A percentile compares a stretch with the other conserved stretches of the same genome.
Evolutionary conservation across 1,140 invertebrate genomes (phyloP).

Genomic region (Eumeta japonica): DNA sequence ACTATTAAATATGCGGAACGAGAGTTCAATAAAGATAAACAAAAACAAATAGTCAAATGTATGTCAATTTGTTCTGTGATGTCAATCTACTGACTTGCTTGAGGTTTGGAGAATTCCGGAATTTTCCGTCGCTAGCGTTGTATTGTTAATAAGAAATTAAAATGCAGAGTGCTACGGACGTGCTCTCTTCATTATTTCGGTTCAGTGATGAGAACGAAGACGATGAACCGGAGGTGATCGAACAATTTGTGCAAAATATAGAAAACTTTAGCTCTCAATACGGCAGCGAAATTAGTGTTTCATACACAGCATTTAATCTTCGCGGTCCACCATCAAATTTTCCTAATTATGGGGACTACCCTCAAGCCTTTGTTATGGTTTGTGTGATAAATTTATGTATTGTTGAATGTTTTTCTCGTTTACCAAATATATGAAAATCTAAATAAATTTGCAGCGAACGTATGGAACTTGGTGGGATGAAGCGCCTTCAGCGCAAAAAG

Average conservation of each 20-base stretch:
- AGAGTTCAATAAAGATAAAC: no score
- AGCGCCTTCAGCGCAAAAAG: slow-evolving; percentile 66
- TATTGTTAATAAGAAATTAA: no score
- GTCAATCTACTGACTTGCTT: no score
- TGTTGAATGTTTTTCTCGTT: slow-evolving; percentile 6
- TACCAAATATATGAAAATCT: neutral
- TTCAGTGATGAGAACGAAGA: slow-evolving; percentile 29
- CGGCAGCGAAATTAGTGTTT: slow-evolving; percentile 82
- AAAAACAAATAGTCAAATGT: no score
- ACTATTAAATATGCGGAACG: no score
- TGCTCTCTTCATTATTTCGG: slow-evolving; percentile 41
- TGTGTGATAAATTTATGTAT: slow-evolving; percentile 17
- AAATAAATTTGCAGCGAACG: slow-evolving; percentile 67
- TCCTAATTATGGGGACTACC: slow-evolving; percentile 86
- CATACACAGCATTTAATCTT: slow-evolving; percentile 84
- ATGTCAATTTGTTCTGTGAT: no score
- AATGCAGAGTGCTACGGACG: no score
- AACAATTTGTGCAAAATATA: slow-evolving; percentile 59
- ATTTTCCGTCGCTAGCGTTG: no score
- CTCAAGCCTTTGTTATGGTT: slow-evolving; percentile 87
- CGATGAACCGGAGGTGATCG: slow-evolving; percentile 31
- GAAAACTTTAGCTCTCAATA: slow-evolving; percentile 87
- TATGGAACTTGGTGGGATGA: slow-evolving; percentile 88
- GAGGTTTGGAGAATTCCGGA: no score
- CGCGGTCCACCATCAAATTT: slow-evolving; percentile 79